Evolutionary conservation across 2,797 vertebrate species (phyloP).

Genomic region (Girardinus metallicus): DNA sequence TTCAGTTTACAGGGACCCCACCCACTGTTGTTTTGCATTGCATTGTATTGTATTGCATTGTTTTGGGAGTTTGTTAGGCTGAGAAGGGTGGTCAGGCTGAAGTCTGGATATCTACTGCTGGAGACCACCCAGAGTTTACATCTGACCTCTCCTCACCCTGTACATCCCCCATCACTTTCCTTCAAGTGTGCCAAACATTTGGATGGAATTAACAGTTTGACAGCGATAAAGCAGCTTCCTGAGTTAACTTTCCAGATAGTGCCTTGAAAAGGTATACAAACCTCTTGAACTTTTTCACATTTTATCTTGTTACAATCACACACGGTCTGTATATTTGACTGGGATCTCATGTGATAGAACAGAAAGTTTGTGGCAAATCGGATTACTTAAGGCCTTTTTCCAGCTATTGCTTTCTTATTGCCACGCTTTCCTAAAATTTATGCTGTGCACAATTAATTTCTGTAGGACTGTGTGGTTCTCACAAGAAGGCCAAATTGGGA

Average conservation of each 20-base stretch:
- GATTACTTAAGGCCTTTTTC: neutral
- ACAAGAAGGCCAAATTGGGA: neutral
- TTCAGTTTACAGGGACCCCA: conserved; percentile 38
- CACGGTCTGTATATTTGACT: no score
- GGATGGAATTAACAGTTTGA: neutral
- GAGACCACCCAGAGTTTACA: conserved; percentile 57
- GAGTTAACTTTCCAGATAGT: neutral
- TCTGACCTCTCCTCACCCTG: conserved; percentile 25
- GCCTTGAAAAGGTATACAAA: neutral
- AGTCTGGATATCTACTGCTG: conserved; percentile 32
- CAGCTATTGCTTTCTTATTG: neutral
- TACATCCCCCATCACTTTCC: conserved; percentile 5
- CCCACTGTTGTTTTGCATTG: conserved; percentile 45
- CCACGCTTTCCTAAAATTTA: neutral
- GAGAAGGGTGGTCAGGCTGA: conserved; percentile 25
- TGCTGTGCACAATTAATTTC: neutral
- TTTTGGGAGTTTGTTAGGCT: conserved; percentile 24
- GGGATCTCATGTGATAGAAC: no score
- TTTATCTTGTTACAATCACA: no score
- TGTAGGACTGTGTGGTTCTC: neutral
- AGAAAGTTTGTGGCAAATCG: neutral
- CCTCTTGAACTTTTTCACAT: neutral
- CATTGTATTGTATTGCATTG: conserved; percentile 6
- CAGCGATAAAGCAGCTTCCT: conserved; percentile 5
- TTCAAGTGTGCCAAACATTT: conserved; percentile 26